Percentiles rank a stretch among this genome's conserved stretches.
These are phyloP conservation scores for Micromys minutus DNA, from an alignment of 2,113 vertebrate genomes.

Conservation along the genomic window DNA sequence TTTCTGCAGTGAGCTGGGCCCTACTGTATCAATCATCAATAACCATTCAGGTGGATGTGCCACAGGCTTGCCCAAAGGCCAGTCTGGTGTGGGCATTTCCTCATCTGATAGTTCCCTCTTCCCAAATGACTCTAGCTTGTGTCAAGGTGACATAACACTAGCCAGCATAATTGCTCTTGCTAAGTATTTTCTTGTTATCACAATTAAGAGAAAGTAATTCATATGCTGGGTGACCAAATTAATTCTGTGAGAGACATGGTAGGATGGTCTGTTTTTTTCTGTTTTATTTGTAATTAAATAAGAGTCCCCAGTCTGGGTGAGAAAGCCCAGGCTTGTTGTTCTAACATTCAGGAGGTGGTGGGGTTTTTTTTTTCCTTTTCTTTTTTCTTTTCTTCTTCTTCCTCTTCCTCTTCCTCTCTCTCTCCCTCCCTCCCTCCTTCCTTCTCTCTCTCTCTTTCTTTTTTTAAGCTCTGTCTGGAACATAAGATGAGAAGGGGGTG, in stretches of 20 bases:
- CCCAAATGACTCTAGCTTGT: background rate
- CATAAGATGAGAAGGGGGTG: background rate
- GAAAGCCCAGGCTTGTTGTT: background rate
- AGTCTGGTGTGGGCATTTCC: background rate
- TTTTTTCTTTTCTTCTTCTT: too few species aligned
- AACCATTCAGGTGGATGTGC: background rate
- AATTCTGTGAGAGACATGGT: conserved; percentile 72
- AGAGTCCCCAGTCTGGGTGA: conserved; percentile 63
- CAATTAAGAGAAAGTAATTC: background rate
- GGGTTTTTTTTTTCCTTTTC: background rate
- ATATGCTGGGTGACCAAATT: conserved; percentile 22
- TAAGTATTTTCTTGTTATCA: background rate
- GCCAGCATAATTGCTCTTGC: background rate
- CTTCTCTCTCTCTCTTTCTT: too few species aligned
- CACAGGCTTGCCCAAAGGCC: background rate
- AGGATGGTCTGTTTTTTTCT: background rate
- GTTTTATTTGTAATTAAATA: conserved; percentile 65
- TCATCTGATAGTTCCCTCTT: background rate
- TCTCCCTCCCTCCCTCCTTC: too few species aligned
- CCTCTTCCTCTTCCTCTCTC: too few species aligned
- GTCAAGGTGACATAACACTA: background rate
- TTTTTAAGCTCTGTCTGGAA: conserved; percentile 61
- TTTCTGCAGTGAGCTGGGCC: background rate
- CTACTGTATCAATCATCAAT: background rate
- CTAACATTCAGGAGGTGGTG: background rate